Evolutionary conservation across 2,113 vertebrate species (phyloP).

Genomic region (Nerophis ophidion): DNA sequence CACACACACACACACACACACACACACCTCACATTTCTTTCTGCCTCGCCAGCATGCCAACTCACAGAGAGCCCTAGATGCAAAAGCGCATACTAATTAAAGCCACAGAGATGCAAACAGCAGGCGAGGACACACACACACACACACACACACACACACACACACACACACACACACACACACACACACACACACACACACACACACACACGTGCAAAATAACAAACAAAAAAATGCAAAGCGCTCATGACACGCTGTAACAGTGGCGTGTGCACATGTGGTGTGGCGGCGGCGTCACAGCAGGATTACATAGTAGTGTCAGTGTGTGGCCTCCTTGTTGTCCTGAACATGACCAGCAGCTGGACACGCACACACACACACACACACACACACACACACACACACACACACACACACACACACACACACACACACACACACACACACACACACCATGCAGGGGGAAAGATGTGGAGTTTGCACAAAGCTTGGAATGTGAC

Average conservation of each 20-base stretch:
- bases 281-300: constrained; percentile 30
- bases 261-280: constrained; percentile 21
- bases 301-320: constrained; percentile 44
- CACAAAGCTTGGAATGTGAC: constrained; percentile 36
- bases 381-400: too few species aligned
- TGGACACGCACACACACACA: too few species aligned
- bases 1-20: not conserved
- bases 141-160: constrained; percentile 1
- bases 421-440: too few species aligned
- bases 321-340: constrained; percentile 63
- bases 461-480: not conserved
- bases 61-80: constrained; percentile 62
- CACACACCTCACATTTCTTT: constrained; percentile 52
- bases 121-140: constrained; percentile 45
- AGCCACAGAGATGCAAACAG: constrained; percentile 57
- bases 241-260: not conserved
- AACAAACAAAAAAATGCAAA: constrained; percentile 35
- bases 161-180: not conserved
- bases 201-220: constrained; percentile 10
- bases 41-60: constrained; percentile 64
- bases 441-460: constrained; percentile 37
- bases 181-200: not conserved
- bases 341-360: too few species aligned
- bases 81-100: constrained; percentile 68
- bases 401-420: too few species aligned